phyloP scores from a whole-genome alignment of 1,140 invertebrate species.

The Drosophila aff. region DNA sequence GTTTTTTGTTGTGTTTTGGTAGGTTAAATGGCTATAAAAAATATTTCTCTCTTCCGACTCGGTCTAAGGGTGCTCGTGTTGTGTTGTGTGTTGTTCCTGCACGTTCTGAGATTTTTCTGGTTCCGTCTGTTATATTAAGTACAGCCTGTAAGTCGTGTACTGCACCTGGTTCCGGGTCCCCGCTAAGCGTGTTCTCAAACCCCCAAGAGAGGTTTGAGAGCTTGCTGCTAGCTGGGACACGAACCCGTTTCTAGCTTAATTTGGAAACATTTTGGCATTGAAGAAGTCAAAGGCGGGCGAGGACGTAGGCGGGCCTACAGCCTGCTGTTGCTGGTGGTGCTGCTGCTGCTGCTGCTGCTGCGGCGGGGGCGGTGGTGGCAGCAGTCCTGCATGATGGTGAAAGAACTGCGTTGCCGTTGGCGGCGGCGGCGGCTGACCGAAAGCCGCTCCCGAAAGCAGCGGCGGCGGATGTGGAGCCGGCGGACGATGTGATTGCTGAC shows the following conservation, averaged over 20 bases:
- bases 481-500: constrained; percentile 34
- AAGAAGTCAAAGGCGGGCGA: constrained; percentile 73
- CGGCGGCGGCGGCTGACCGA: constrained; percentile 31
- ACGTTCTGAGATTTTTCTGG: constrained; percentile 70
- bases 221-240: constrained; percentile 26
- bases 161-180: constrained; percentile 33
- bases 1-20: background rate
- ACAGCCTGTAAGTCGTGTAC: constrained; percentile 75
- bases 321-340: constrained; percentile 24
- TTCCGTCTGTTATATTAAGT: constrained; percentile 65
- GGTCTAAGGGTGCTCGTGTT: constrained; percentile 37
- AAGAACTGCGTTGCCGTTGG: constrained; percentile 35
- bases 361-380: constrained; percentile 57
- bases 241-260: constrained; percentile 44
- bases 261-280: constrained; percentile 79
- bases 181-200: constrained; percentile 4
- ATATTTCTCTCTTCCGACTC: constrained; percentile 54
- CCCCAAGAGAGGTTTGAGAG: background rate
- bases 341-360: constrained; percentile 34
- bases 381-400: constrained; percentile 57
- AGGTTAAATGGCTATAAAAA: constrained; percentile 69
- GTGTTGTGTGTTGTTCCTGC: constrained; percentile 70
- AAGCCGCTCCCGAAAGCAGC: constrained; percentile 46
- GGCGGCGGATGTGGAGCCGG: constrained; percentile 60
- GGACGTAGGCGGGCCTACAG: constrained; percentile 36